Conservation (phyloP, 2,888 invertebrate species). For the Seira sanloemensis region DNA sequence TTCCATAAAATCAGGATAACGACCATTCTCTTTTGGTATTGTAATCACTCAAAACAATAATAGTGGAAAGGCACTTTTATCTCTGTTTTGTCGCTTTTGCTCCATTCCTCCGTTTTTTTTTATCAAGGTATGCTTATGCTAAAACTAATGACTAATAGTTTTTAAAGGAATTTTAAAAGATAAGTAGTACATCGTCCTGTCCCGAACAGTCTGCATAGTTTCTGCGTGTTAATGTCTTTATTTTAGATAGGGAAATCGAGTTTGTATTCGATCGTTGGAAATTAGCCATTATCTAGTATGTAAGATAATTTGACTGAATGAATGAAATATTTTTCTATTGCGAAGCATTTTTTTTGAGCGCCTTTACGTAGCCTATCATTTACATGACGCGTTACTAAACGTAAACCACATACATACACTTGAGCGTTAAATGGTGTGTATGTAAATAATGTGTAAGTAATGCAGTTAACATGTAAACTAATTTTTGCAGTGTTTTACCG, state of each 20-base stretch:
- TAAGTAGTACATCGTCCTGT: background rate
- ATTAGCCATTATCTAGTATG: background rate
- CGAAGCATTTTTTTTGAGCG: background rate
- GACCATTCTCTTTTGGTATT: constrained; percentile 2
- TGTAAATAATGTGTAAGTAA: too few species aligned
- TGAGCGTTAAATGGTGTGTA: too few species aligned
- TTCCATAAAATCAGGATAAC: constrained; percentile 26
- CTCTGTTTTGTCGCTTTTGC: background rate
- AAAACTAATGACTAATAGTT: constrained; percentile 12
- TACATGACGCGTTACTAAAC: too few species aligned
- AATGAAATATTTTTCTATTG: constrained; percentile 1
- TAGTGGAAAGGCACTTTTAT: background rate
- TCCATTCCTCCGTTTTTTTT: background rate
- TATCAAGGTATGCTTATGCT: constrained; percentile 9
- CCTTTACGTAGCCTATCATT: background rate
- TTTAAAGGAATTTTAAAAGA: constrained; percentile 4
- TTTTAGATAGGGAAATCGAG: constrained; percentile 5
- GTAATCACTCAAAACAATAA: constrained; percentile 13
- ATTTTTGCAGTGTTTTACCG: too few species aligned
- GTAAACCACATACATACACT: too few species aligned
- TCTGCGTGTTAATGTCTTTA: background rate
- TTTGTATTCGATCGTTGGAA: background rate
- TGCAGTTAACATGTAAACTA: too few species aligned
- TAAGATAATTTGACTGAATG: background rate
- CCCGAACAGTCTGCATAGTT: background rate